Evolutionary conservation across 2,113 vertebrate genomes (phyloP).

Genomic region (Formicarius rufipectus): DNA sequence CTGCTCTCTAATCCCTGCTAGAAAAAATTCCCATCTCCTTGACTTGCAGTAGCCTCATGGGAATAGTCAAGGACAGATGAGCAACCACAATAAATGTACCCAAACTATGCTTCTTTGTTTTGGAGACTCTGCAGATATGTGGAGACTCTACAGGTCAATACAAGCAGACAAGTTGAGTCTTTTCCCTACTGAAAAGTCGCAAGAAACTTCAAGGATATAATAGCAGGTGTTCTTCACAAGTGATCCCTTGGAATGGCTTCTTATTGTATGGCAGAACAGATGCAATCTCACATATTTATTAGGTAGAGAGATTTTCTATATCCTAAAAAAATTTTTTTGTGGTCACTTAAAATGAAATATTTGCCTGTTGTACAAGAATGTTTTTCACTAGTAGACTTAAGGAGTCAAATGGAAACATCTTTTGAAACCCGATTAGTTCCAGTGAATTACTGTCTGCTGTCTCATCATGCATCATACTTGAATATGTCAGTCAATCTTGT

Average conservation of each 20-base stretch:
- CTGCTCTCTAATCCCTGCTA: not conserved
- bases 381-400: not conserved
- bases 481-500: not conserved
- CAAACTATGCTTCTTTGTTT: not conserved
- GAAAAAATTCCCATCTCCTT: not conserved
- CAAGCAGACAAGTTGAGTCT: not conserved
- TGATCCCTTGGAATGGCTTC: not conserved
- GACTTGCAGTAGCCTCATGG: accelerated
- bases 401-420: not conserved
- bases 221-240: not conserved
- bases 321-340: not conserved
- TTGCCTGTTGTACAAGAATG: not conserved
- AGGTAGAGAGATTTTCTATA: not conserved
- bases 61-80: not conserved
- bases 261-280: not conserved
- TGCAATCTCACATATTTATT: not conserved
- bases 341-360: not conserved
- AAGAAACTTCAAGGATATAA: not conserved
- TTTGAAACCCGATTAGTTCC: not conserved
- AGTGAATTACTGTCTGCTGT: not conserved
- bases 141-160: not conserved
- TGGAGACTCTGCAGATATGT: not conserved
- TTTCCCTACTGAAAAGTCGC: not conserved
- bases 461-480: not conserved
- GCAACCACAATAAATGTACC: not conserved